These are phyloP conservation scores for Galerucella calmariensis DNA, from an alignment of 2,888 invertebrate species.

Conservation along the genomic window DNA sequence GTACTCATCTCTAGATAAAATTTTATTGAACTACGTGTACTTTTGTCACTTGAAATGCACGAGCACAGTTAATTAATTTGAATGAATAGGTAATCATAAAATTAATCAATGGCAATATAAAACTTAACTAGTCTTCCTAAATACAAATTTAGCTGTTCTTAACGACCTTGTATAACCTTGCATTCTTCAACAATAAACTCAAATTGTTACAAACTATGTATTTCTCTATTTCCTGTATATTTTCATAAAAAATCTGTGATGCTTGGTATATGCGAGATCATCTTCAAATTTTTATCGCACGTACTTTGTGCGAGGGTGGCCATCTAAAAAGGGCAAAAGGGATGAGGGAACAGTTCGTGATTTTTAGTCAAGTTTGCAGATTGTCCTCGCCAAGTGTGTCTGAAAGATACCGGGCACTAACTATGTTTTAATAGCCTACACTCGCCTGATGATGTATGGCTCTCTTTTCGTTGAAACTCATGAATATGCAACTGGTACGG, in stretches of 20 bases:
- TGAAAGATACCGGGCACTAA: conserved; percentile 60
- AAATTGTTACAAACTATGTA: too few species aligned
- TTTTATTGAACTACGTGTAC: too few species aligned
- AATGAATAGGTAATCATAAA: too few species aligned
- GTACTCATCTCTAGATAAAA: too few species aligned
- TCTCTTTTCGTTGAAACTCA: conserved; percentile 44
- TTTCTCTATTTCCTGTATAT: background rate
- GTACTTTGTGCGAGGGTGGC: conserved; percentile 24
- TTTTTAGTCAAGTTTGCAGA: conserved; percentile 60
- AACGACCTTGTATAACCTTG: too few species aligned
- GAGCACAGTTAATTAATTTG: too few species aligned
- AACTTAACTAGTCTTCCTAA: too few species aligned
- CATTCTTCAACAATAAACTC: too few species aligned
- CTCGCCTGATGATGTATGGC: conserved; percentile 55
- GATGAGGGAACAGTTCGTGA: conserved; percentile 57
- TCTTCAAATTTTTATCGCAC: conserved; percentile 25
- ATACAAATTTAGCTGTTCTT: too few species aligned
- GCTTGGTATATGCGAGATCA: conserved; percentile 11
- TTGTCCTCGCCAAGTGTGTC: conserved; percentile 60
- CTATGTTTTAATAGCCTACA: conserved; percentile 60
- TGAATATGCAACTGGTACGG: conserved; percentile 47
- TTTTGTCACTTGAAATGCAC: too few species aligned
- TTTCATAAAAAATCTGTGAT: background rate
- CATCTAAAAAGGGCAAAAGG: conserved; percentile 31
- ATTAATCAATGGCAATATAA: too few species aligned